A percentile compares a stretch with the other conserved stretches of the same genome.
phyloP scores from a whole-genome alignment of 2,113 vertebrate species.

The Periophthalmodon schlosseri region DNA sequence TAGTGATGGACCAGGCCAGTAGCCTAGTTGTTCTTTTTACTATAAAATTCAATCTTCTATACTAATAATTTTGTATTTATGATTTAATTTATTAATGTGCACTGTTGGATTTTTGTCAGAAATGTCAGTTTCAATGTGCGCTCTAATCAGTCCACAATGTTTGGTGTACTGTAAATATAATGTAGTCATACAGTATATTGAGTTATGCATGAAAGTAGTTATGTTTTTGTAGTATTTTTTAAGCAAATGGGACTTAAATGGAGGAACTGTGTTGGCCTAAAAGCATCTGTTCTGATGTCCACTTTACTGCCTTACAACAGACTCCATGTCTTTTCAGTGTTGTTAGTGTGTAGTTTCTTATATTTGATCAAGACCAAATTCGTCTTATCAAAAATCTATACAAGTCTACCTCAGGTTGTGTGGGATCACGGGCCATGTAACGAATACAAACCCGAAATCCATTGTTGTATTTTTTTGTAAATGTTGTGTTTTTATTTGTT shows the following conservation, averaged over 20 bases:
- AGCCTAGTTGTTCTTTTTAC: not conserved
- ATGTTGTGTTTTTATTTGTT: constrained; percentile 34
- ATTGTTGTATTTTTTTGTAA: constrained; percentile 30
- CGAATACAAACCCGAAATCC: constrained; percentile 30
- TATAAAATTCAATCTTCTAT: not conserved
- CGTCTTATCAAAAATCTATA: constrained; percentile 74
- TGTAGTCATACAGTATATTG: constrained; percentile 25
- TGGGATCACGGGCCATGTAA: constrained; percentile 39
- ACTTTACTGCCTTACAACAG: constrained; percentile 5
- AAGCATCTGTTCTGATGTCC: constrained; percentile 16
- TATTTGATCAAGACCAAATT: constrained; percentile 46
- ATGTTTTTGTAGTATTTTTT: constrained; percentile 19
- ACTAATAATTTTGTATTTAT: not conserved
- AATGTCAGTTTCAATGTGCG: not conserved
- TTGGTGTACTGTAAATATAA: constrained; percentile 51
- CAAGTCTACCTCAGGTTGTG: constrained; percentile 78
- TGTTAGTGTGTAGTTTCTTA: constrained; percentile 28
- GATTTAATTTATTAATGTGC: not conserved
- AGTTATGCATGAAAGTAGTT: constrained; percentile 47
- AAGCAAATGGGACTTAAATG: constrained; percentile 9
- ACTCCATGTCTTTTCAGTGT: constrained; percentile 23
- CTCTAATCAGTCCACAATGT: not conserved
- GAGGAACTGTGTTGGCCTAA: not conserved
- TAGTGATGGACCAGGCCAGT: not conserved
- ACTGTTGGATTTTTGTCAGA: not conserved